Percentiles rank a stretch among this genome's conserved stretches.
phyloP scores from a whole-genome alignment of 2,888 invertebrate species.

The Eurytoma californica region DNA sequence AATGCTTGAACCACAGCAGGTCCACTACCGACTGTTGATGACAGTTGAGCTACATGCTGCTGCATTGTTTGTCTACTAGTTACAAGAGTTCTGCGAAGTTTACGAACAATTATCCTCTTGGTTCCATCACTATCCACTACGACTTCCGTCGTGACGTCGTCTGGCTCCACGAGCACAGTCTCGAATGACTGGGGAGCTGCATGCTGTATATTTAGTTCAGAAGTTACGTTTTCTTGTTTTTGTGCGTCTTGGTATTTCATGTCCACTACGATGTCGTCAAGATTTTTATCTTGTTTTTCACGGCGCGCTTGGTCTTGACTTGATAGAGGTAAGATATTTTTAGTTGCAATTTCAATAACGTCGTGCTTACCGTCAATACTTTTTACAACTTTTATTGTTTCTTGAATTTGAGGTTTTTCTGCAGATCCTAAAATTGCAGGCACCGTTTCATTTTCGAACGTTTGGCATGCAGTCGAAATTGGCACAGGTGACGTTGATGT shows the following conservation, averaged over 20 bases:
- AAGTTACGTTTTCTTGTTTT: conserved; percentile 77
- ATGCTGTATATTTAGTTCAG: conserved; percentile 84
- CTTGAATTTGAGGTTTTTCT: conserved; percentile 65
- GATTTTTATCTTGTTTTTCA: conserved; percentile 59
- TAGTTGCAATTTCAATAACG: conserved; percentile 73
- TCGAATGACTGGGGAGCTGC: conserved; percentile 86
- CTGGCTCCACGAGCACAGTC: conserved; percentile 88
- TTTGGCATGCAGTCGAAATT: conserved; percentile 62
- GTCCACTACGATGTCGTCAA: conserved; percentile 82
- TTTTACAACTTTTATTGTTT: conserved; percentile 70
- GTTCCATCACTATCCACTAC: conserved; percentile 88
- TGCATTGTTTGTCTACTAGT: conserved; percentile 80
- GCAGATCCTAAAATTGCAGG: conserved; percentile 33
- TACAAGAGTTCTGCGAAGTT: conserved; percentile 82
- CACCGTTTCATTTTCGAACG: conserved; percentile 61
- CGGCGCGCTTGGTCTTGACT: conserved; percentile 54
- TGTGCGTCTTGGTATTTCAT: conserved; percentile 82
- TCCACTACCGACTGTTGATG: conserved; percentile 77
- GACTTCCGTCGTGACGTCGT: conserved; percentile 88
- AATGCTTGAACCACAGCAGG: conserved; percentile 81
- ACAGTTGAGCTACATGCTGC: conserved; percentile 78
- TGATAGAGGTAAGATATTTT: conserved; percentile 62
- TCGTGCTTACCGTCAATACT: conserved; percentile 71
- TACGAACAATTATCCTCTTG: conserved; percentile 86
- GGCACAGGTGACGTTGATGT: conserved; percentile 67